A percentile compares a stretch with the other conserved stretches of the same genome.
Conservation (phyloP, 1,140 invertebrate genomes). For the Leptopilina clavipes region DNA sequence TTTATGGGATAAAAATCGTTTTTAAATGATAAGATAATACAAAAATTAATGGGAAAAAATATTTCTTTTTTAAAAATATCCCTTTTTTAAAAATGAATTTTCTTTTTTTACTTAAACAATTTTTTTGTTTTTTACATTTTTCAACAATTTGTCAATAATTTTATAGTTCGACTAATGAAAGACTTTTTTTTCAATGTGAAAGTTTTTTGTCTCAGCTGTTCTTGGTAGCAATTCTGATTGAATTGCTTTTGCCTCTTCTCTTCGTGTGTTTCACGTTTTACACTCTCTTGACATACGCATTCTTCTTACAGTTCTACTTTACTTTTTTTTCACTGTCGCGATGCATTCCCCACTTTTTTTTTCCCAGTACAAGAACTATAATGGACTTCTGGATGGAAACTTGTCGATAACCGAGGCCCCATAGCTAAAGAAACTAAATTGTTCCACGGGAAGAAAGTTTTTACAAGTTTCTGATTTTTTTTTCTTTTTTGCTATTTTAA, state of each 20-base stretch:
- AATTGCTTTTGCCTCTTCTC: constrained; percentile 67
- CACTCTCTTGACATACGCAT: constrained; percentile 52
- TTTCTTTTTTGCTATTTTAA: constrained; percentile 7
- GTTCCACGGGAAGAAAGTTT: not conserved
- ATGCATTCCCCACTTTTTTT: constrained; percentile 44
- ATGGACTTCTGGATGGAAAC: constrained; percentile 27
- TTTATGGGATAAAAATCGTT: not conserved
- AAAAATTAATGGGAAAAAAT: no score
- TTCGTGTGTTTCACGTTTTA: constrained; percentile 60
- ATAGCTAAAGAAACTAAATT: constrained; percentile 7
- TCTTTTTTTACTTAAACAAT: not conserved
- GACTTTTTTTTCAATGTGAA: not conserved
- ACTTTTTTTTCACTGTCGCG: constrained; percentile 52
- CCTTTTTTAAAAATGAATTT: no score
- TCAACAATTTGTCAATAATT: no score
- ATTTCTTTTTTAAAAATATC: no score
- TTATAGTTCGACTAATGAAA: not conserved
- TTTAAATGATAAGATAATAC: no score
- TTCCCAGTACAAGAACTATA: constrained; percentile 14
- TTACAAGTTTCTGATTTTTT: not conserved
- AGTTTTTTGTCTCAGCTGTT: constrained; percentile 66
- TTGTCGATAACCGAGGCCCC: constrained; percentile 5
- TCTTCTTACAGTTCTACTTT: constrained; percentile 44
- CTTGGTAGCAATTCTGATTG: constrained; percentile 64
- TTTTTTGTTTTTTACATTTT: not conserved